Evolutionary conservation across 1,140 invertebrate genomes (phyloP).

Genomic region (Chionoecetes opilio): DNA sequence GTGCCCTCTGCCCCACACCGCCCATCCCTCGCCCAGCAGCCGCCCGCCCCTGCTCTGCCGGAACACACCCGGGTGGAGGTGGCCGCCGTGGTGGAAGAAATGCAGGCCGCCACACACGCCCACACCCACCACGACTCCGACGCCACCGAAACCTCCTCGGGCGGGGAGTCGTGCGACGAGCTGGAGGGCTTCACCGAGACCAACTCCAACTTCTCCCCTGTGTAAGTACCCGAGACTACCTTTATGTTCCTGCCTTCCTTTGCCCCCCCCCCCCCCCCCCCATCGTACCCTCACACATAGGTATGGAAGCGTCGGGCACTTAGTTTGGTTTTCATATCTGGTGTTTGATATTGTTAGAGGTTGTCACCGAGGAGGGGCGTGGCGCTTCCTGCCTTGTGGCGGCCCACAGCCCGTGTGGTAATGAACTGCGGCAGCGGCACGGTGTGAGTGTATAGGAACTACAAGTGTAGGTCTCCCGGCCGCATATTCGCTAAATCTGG

Average conservation of each 20-base stretch:
- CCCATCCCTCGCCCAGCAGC: neutral
- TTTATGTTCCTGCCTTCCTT: neutral
- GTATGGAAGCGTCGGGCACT: neutral
- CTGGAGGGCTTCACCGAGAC: slow-evolving; percentile 85
- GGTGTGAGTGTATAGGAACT: too few species aligned
- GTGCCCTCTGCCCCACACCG: slow-evolving; percentile 60
- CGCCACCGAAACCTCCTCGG: slow-evolving; percentile 96
- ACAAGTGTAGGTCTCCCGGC: too few species aligned
- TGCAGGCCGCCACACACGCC: slow-evolving; percentile 88
- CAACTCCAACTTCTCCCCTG: slow-evolving; percentile 77
- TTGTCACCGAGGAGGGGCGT: too few species aligned
- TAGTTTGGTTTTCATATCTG: neutral
- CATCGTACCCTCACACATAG: neutral
- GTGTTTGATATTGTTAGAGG: neutral
- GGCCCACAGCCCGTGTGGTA: too few species aligned
- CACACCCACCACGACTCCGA: slow-evolving; percentile 92
- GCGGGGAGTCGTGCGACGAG: slow-evolving; percentile 97
- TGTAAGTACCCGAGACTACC: slow-evolving; percentile 78
- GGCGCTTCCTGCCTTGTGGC: too few species aligned
- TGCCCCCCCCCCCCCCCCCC: neutral
- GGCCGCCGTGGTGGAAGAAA: slow-evolving; percentile 85
- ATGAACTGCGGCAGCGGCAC: too few species aligned
- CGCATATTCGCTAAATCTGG: too few species aligned
- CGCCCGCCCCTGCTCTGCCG: slow-evolving; percentile 47
- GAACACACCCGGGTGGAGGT: slow-evolving; percentile 82